Conservation (phyloP, 2,888 invertebrate species). For the Phasia obesa region DNA sequence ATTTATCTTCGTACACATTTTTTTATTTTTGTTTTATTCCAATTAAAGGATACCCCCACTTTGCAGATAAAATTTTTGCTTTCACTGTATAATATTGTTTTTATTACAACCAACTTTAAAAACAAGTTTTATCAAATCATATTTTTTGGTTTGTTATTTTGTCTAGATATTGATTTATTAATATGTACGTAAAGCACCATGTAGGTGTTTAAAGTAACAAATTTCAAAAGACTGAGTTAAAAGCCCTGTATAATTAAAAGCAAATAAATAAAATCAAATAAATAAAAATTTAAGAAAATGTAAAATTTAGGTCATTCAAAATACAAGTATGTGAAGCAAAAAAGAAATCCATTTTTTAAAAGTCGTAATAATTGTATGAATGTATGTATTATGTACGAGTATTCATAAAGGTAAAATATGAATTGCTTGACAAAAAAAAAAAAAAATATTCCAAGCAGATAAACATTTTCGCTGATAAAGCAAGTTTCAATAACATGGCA, state of each 20-base stretch:
- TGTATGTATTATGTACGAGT: no score
- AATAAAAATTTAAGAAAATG: constrained; percentile 11
- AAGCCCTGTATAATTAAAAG: constrained; percentile 18
- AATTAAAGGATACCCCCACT: no score
- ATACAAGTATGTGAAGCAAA: constrained; percentile 11
- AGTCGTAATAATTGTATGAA: background rate
- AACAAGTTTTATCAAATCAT: constrained; percentile 35
- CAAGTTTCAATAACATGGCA: constrained; percentile 30
- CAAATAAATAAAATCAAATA: no score
- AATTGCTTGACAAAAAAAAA: background rate
- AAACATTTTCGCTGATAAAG: constrained; percentile 65
- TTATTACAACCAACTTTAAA: background rate
- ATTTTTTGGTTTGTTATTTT: background rate
- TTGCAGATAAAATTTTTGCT: no score
- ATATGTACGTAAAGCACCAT: background rate
- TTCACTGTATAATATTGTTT: background rate
- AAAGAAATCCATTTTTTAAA: constrained; percentile 34
- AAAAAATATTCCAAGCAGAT: constrained; percentile 49
- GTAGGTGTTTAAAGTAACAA: constrained; percentile 34
- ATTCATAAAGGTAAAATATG: constrained; percentile 32
- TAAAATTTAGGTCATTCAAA: constrained; percentile 36
- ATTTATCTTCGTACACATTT: no score
- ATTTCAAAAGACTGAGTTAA: constrained; percentile 13
- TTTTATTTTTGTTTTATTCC: no score
- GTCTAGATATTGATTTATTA: constrained; percentile 31